Evolutionary conservation across 2,888 invertebrate genomes (phyloP).

Genomic region (Ochlodes sylvanus): DNA sequence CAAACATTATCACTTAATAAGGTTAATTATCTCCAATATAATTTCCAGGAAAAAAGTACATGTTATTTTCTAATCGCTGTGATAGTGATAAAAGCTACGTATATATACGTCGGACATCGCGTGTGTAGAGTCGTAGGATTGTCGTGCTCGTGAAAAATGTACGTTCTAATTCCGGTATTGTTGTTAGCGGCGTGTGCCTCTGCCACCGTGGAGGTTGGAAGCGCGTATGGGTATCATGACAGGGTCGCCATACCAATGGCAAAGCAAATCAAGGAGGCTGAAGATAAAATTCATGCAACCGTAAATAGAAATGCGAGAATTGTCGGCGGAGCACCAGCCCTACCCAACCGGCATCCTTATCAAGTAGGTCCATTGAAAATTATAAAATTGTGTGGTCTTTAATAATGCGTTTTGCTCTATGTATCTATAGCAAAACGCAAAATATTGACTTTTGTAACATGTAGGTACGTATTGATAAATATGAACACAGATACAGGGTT

Average conservation of each 20-base stretch:
- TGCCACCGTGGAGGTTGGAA: conserved; percentile 46
- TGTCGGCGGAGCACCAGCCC: conserved; percentile 60
- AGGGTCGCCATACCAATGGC: conserved; percentile 64
- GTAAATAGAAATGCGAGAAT: conserved; percentile 47
- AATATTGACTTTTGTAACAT: no score
- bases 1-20: not conserved
- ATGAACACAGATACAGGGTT: no score
- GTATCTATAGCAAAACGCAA: no score
- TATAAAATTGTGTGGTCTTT: no score
- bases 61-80: no score
- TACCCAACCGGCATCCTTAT: conserved; percentile 55
- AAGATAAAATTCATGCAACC: conserved; percentile 47
- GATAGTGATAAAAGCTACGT: not conserved
- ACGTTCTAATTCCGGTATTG: conserved; percentile 33
- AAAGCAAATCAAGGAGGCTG: conserved; percentile 55
- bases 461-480: no score
- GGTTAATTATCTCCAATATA: not conserved
- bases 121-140: not conserved
- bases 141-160: conserved; percentile 28
- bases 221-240: conserved; percentile 54
- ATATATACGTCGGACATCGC: not conserved
- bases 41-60: not conserved
- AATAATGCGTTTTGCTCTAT: no score
- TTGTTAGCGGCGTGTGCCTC: conserved; percentile 46
- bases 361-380: conserved; percentile 40